A percentile compares a stretch with the other conserved stretches of the same genome.
These are phyloP conservation scores for Nasonia oneida DNA, from an alignment of 2,888 invertebrate genomes.

Conservation along the genomic window DNA sequence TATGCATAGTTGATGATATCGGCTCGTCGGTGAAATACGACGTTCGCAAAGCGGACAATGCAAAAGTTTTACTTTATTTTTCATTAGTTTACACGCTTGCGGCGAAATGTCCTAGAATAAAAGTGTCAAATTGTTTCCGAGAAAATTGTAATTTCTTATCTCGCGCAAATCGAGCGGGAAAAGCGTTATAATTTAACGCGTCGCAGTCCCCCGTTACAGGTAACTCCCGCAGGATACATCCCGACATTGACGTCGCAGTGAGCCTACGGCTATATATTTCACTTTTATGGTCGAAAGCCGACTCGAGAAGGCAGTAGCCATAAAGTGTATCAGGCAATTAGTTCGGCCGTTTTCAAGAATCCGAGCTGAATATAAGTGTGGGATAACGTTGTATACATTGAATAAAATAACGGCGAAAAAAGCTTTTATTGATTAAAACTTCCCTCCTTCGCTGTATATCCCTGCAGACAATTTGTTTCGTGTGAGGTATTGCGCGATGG, in stretches of 20 bases:
- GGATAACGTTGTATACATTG: background rate
- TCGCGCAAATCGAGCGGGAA: background rate
- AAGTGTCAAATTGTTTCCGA: background rate
- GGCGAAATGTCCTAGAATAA: background rate
- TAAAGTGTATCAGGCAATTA: conserved; percentile 10
- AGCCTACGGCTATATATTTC: background rate
- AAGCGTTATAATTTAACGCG: no score
- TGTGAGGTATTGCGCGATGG: background rate
- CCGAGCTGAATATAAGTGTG: background rate
- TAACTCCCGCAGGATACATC: background rate
- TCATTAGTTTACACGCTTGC: no score
- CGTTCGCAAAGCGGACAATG: no score
- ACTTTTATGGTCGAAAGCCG: conserved; percentile 7
- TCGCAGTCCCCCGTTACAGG: background rate
- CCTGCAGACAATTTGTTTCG: background rate
- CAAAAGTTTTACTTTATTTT: no score
- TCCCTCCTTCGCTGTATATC: background rate
- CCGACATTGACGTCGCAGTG: background rate
- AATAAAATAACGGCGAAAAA: background rate
- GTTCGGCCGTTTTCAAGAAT: background rate
- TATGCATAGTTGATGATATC: background rate
- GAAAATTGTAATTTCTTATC: background rate
- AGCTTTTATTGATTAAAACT: conserved; percentile 3
- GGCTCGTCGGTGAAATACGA: background rate
- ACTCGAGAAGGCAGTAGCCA: background rate